Evolutionary conservation across 2,113 vertebrate species (phyloP), one percentile per base, ranked within the genome.

Genomic region (Hydrolagus affinis): DNA sequence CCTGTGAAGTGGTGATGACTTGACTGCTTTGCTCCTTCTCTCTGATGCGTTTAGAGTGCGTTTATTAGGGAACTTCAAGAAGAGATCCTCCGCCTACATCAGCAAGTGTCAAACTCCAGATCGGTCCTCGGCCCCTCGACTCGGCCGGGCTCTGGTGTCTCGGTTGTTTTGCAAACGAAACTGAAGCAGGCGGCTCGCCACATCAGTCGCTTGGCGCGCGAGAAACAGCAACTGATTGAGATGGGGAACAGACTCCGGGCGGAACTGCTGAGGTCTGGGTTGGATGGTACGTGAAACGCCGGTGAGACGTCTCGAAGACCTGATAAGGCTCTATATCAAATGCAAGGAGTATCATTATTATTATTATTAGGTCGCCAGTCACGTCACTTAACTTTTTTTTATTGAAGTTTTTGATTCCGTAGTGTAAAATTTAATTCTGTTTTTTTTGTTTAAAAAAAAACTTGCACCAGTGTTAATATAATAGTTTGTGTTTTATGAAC

Each of bases 191-290:
- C 96, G 0, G 89, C 89, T 19, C 90, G 87, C 25, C 92, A 89
- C 78, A 95, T 96, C 59, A 90, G 91, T 19, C 76, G 87, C 78
- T 90, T 98, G 83, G 93, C 87, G 88, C 90, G 87, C 83, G 95
- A 98, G 86, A 97, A 94, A 80, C 94, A 89, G 69, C 95, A 96
- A 86, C 93, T 98, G 85, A 94, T 96, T 70, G 96, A 96, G 87
- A 90, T 96, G 89, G 93, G 94, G 87, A 98, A 97, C 90, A 87
- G 93, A 85, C 93, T 97, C 23, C 92, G 95, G 0, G 93, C 93
- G 0, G 91, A 94, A 88, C 89, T 92, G 7, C 86, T 86, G 85
- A 85, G 86, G 6, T 62, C 86, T 83, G 88, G 90, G 85, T 85
- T 88, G 70, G 71, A 92, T 74, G 92, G 94, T 95, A 92, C 87